Evolutionary conservation across 2,888 invertebrate species (phyloP).

Genomic region (Dione juno): DNA sequence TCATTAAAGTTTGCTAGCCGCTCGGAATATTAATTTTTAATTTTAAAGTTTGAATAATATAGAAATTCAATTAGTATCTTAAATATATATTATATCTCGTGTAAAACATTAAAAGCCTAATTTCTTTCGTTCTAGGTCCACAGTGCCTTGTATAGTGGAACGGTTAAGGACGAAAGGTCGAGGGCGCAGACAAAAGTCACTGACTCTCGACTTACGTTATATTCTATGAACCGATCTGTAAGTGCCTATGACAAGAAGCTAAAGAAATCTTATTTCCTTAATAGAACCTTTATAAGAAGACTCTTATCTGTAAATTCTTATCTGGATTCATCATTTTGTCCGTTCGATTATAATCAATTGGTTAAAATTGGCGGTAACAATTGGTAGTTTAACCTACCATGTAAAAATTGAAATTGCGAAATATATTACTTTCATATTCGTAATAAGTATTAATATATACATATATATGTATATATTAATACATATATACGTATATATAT

Average conservation of each 20-base stretch:
- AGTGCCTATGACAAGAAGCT: neutral
- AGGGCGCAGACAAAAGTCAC: conserved; percentile 58
- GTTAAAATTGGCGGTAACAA: too few relatives aligned
- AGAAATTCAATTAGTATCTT: neutral
- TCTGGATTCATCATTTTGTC: neutral
- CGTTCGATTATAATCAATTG: neutral
- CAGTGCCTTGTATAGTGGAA: conserved; percentile 33
- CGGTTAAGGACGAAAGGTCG: conserved; percentile 55
- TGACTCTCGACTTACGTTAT: neutral
- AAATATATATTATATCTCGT: conserved; percentile 2
- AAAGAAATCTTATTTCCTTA: neutral
- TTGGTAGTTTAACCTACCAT: too few relatives aligned
- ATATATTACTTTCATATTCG: too few relatives aligned
- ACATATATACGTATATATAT: too few relatives aligned
- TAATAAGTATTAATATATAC: too few relatives aligned
- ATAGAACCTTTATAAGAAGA: too few relatives aligned
- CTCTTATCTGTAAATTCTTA: too few relatives aligned
- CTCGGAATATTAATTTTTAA: too few relatives aligned
- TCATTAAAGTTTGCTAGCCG: too few relatives aligned
- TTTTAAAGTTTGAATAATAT: conserved; percentile 8
- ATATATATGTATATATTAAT: too few relatives aligned
- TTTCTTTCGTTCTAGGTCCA: conserved; percentile 6
- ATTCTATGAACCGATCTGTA: neutral
- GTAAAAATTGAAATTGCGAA: too few relatives aligned
- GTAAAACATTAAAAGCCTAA: neutral